Evolutionary conservation across 2,113 vertebrate genomes (phyloP).

Genomic region (Macroglossus sobrinus): DNA sequence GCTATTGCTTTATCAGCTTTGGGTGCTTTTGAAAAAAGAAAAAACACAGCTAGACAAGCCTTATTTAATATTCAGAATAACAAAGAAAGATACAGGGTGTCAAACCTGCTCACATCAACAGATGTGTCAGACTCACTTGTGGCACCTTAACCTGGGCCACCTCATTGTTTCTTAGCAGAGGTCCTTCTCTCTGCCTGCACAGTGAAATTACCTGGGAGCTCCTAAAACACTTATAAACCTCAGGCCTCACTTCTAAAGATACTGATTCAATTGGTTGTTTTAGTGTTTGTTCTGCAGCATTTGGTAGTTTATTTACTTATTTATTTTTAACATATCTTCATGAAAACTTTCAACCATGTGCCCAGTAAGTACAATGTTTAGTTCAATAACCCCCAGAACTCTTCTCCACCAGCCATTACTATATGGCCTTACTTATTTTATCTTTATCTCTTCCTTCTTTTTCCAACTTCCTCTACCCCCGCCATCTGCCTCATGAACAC

Average conservation of each 20-base stretch:
- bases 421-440: not conserved
- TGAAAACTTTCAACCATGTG: not conserved
- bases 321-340: not conserved
- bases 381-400: not conserved
- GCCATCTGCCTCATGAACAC: not conserved
- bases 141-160: not conserved
- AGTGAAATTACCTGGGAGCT: not conserved
- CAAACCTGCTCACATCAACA: not conserved
- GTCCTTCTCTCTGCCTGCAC: not conserved
- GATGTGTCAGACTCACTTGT: not conserved
- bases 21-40: not conserved
- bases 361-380: not conserved
- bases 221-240: not conserved
- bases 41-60: not conserved
- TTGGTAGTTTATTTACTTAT: not conserved
- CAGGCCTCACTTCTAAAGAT: not conserved
- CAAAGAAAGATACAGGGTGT: not conserved
- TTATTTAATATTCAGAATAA: not conserved
- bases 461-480: fast-evolving
- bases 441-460: not conserved
- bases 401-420: not conserved
- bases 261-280: not conserved
- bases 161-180: not conserved
- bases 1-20: not conserved
- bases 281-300: not conserved